Base-by-base conservation (phyloP, 2,113 vertebrate species). In the Solenodon paradoxus region DNA sequence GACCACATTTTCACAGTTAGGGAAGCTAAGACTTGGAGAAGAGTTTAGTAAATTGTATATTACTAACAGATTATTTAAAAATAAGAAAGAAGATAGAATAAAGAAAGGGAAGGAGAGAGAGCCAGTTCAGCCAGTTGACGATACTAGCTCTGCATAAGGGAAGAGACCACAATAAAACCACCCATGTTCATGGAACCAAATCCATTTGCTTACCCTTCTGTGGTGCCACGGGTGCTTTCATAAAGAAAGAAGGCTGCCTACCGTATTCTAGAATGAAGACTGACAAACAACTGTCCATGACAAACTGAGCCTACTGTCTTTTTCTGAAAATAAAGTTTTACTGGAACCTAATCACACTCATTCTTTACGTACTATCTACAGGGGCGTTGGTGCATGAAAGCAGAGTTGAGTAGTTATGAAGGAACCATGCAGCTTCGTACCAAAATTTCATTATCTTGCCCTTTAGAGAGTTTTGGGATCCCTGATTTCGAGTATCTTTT, bases 251-350 rank as follows among this genome's bases (percentile, higher is more conserved):
- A 5, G 38, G 19, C 71, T 47, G 71, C 26, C 59, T 68, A 63
- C 72, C 32, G 83, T 24, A 59, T 83, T 51, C 69, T 69, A 91
- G 15, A 53, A 68, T 53, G 84, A 32, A 7, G 26, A 75, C n/a
- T n/a, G 28, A 35, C 38, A 93, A 96, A 74, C n/a, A 93, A 93
- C 15, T 93, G 53, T 5, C 59, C 53, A 84, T 20, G 40, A 59
- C 53, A 88, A 86, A 69, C 94, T 81, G 61, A 86, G 51, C 28
- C 38, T 75, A 53, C 49, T 47, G 69, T 80, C 63, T 97, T 51
- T 63, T 88, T 91, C 78, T 82, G 81, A 93, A 94, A 96, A 93
- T 94, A 93, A 93, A 97, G 96, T 95, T 96, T 96, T 92, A 96
- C n/a, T 95, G 92, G 94, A 86, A 47, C 28, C 26, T 51, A 94